Conservation (phyloP, 2,888 invertebrate species). For the Pseudolycoriella hygida region DNA sequence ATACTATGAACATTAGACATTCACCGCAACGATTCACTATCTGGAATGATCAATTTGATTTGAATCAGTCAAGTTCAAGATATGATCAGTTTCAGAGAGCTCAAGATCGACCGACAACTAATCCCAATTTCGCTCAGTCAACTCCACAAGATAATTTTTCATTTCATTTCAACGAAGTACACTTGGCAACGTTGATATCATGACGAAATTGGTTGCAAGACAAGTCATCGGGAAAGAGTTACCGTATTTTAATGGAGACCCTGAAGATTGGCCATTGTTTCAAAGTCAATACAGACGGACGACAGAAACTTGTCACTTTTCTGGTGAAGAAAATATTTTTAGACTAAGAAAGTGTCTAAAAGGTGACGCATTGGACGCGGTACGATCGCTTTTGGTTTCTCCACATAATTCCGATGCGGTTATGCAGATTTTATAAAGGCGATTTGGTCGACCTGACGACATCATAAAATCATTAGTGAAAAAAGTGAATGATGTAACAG, state of each 20-base stretch:
- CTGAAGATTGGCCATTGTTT: constrained; percentile 3
- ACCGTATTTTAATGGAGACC: background rate
- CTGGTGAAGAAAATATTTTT: background rate
- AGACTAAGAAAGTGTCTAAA: background rate
- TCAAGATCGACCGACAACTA: too few relatives aligned
- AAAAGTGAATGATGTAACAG: background rate
- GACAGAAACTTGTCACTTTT: background rate
- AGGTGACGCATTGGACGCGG: background rate
- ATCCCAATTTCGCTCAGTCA: too few relatives aligned
- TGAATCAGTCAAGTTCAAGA: too few relatives aligned
- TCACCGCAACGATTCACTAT: too few relatives aligned
- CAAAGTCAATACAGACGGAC: background rate
- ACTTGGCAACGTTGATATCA: too few relatives aligned
- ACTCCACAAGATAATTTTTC: too few relatives aligned
- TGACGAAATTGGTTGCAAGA: background rate
- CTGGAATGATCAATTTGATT: too few relatives aligned
- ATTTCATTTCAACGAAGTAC: too few relatives aligned
- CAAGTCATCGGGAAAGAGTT: background rate
- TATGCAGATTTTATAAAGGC: background rate
- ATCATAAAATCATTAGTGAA: background rate
- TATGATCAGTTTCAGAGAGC: too few relatives aligned
- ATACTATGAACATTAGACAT: too few relatives aligned
- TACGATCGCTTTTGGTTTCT: too few relatives aligned
- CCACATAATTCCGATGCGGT: background rate
- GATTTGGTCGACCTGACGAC: background rate